Evolutionary conservation across 2,113 vertebrate species (phyloP).

Genomic region (Nannobrachium achirus): DNA sequence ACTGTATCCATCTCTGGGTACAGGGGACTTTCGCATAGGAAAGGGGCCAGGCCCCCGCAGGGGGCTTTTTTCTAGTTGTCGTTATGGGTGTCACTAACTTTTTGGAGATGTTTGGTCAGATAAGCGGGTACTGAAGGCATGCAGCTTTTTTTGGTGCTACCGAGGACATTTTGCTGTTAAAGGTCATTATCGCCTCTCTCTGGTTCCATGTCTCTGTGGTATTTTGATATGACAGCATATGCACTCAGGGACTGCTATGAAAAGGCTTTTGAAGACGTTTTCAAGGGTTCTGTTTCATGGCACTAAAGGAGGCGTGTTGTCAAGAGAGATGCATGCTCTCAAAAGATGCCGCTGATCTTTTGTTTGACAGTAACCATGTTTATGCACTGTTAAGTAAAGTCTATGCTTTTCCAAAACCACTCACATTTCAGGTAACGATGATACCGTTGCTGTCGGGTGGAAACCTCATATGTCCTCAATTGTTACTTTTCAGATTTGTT

Average conservation of each 20-base stretch:
- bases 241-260: not conserved
- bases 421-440: conserved; percentile 4
- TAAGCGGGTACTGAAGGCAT: too few species aligned
- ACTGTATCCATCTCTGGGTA: too few species aligned
- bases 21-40: too few species aligned
- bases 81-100: too few species aligned
- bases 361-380: not conserved
- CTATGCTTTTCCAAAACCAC: not conserved
- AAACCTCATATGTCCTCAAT: too few species aligned
- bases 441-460: not conserved
- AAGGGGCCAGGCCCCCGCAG: too few species aligned
- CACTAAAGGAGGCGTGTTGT: not conserved
- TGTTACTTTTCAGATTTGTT: too few species aligned
- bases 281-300: not conserved
- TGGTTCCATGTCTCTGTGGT: not conserved
- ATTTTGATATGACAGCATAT: not conserved
- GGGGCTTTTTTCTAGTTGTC: too few species aligned
- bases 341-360: not conserved
- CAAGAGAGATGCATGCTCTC: not conserved
- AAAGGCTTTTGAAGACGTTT: not conserved
- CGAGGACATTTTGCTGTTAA: not conserved
- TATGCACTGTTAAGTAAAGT: not conserved
- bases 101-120: too few species aligned
- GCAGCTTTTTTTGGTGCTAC: not conserved
- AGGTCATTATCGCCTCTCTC: not conserved